These are phyloP conservation scores for Synanthedon formicaeformis DNA, from an alignment of 2,888 invertebrate genomes.

Conservation along the genomic window DNA sequence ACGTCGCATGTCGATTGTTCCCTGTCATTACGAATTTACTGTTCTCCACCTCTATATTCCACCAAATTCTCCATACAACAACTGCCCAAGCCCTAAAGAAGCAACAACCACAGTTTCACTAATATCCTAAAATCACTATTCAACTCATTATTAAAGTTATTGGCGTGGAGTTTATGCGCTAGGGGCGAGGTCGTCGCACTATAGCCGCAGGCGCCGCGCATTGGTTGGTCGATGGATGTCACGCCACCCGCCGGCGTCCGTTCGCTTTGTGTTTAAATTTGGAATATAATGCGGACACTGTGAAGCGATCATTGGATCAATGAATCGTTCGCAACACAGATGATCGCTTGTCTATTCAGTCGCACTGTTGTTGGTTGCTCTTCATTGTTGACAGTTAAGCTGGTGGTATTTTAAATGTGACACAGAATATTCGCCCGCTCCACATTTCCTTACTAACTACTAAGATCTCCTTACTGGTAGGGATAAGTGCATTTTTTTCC, in stretches of 20 bases:
- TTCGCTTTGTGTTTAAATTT: slow-evolving; percentile 37
- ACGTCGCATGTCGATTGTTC: too few species aligned
- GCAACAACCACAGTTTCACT: too few species aligned
- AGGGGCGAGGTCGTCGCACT: slow-evolving; percentile 46
- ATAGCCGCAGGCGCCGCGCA: slow-evolving; percentile 22
- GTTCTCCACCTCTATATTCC: too few species aligned
- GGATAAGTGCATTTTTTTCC: too few species aligned
- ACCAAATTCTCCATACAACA: too few species aligned
- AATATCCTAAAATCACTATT: not conserved
- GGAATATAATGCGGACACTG: slow-evolving; percentile 37
- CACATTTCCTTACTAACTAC: not conserved
- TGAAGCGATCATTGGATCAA: not conserved
- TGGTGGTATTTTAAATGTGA: not conserved
- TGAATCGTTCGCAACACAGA: not conserved
- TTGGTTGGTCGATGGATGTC: slow-evolving; percentile 44
- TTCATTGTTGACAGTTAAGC: not conserved
- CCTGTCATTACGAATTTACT: too few species aligned
- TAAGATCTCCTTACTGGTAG: too few species aligned
- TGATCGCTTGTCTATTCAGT: not conserved
- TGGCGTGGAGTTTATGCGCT: slow-evolving; percentile 1
- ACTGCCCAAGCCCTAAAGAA: too few species aligned
- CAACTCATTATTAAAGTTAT: not conserved
- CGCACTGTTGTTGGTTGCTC: not conserved
- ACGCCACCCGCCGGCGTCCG: slow-evolving; percentile 41
- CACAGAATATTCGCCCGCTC: not conserved